A percentile compares a stretch with the other conserved stretches of the same genome.
Evolutionary conservation across 2,888 invertebrate species (phyloP).

Genomic region (Stratiomys singularior): DNA sequence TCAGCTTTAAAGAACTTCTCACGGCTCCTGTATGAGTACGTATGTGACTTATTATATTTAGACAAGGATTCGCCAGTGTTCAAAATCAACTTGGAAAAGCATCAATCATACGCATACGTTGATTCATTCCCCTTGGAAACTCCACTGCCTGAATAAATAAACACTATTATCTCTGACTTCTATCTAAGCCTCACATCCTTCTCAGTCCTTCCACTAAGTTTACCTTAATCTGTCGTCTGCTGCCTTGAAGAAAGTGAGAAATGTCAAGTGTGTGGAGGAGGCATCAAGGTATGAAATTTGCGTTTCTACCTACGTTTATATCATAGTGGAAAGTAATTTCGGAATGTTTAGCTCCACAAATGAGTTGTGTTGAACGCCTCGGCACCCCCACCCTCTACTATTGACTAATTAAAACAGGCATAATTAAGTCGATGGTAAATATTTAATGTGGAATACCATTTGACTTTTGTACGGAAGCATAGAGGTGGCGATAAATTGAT

Average conservation of each 20-base stretch:
- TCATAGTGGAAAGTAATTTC: background rate
- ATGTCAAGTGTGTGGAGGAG: background rate
- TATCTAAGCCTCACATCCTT: background rate
- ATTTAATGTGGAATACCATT: conserved; percentile 15
- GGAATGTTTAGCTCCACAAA: background rate
- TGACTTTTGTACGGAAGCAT: conserved; percentile 1
- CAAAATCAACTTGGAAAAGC: background rate
- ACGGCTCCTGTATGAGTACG: too few relatives aligned
- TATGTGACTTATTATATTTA: background rate
- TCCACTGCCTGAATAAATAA: background rate
- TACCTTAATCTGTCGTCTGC: conserved; percentile 2
- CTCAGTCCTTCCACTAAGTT: background rate
- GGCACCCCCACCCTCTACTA: background rate
- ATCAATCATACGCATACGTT: background rate
- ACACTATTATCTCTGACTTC: conserved; percentile 3
- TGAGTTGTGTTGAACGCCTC: background rate
- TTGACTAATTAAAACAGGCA: conserved; percentile 4
- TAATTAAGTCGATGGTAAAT: conserved; percentile 31
- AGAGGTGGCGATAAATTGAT: too few relatives aligned
- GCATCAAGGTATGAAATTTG: background rate
- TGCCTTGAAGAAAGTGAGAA: background rate
- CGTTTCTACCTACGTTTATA: background rate
- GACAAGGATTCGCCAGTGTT: background rate
- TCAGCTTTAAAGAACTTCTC: background rate
- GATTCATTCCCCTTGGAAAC: background rate